These are phyloP conservation scores for Chrysolina oricalcia DNA, from an alignment of 2,888 invertebrate genomes.

Conservation along the genomic window DNA sequence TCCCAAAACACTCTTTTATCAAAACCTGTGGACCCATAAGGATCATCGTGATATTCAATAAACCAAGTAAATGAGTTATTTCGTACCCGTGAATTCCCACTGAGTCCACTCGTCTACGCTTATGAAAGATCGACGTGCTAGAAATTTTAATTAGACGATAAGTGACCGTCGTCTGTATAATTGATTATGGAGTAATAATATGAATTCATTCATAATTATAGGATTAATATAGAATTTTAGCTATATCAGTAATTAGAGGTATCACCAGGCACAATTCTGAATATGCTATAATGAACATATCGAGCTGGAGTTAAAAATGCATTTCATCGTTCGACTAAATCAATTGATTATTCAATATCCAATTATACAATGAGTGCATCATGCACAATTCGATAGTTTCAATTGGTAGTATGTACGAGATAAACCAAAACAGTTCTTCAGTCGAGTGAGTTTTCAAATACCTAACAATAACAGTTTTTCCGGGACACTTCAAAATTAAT, in stretches of 20 bases:
- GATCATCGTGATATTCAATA: too few relatives aligned
- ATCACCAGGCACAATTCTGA: conserved; percentile 5
- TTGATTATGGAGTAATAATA: conserved; percentile 16
- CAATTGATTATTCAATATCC: conserved; percentile 5
- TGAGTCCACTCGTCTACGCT: background rate
- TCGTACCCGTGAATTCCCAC: background rate
- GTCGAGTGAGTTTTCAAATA: too few relatives aligned
- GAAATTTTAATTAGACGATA: conserved; percentile 21
- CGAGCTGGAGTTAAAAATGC: conserved; percentile 14
- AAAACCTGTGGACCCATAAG: too few relatives aligned
- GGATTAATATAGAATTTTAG: conserved; percentile 17
- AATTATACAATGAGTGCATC: conserved; percentile 18
- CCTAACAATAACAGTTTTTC: background rate
- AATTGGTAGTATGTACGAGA: background rate
- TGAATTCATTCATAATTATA: conserved; percentile 23
- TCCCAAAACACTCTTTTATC: too few relatives aligned
- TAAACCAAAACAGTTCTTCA: too few relatives aligned
- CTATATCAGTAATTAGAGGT: conserved; percentile 12
- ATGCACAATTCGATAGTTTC: background rate
- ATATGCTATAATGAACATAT: conserved; percentile 19
- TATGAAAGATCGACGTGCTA: conserved; percentile 19
- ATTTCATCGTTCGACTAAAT: conserved; percentile 10
- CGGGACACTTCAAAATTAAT: background rate
- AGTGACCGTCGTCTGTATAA: conserved; percentile 18
- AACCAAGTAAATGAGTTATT: background rate